phyloP scores from a whole-genome alignment of 1,140 invertebrate genomes.

The Kradibia gibbosae region DNA sequence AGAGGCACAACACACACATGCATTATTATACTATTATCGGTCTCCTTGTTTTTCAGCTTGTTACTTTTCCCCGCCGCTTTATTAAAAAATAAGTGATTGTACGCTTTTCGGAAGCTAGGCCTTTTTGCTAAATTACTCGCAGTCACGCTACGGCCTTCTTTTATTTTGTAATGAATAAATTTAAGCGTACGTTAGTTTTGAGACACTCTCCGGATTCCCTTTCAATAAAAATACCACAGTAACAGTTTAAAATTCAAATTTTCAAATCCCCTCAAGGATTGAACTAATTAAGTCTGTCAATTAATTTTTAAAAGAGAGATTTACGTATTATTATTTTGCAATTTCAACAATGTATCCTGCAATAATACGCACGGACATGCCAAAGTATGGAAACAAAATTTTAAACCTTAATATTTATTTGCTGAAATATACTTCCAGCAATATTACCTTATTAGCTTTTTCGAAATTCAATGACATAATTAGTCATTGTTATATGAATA shows the following conservation, averaged over 20 bases:
- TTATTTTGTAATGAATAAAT: not conserved
- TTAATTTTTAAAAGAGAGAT: too few relatives aligned
- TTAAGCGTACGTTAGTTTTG: not conserved
- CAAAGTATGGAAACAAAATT: too few relatives aligned
- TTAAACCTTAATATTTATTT: too few relatives aligned
- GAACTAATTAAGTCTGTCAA: not conserved
- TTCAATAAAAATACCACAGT: not conserved
- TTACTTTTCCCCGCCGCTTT: too few relatives aligned
- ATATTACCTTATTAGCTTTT: too few relatives aligned
- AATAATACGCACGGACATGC: too few relatives aligned
- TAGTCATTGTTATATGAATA: too few relatives aligned
- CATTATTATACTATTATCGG: not conserved
- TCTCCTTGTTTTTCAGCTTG: too few relatives aligned
- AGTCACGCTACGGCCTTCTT: not conserved
- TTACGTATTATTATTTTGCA: too few relatives aligned
- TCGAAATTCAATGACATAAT: too few relatives aligned
- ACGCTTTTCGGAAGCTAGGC: not conserved
- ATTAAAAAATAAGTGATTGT: not conserved
- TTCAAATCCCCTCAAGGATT: not conserved
- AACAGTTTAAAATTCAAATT: not conserved
- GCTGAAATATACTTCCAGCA: too few relatives aligned
- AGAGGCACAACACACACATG: constrained; percentile 37
- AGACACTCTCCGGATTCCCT: not conserved
- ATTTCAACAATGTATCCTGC: too few relatives aligned
- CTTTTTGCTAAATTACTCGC: not conserved